Evolutionary conservation across 2,888 invertebrate genomes (phyloP), one percentile per base, ranked within the genome.

Genomic region (Prosapia bicincta): DNA sequence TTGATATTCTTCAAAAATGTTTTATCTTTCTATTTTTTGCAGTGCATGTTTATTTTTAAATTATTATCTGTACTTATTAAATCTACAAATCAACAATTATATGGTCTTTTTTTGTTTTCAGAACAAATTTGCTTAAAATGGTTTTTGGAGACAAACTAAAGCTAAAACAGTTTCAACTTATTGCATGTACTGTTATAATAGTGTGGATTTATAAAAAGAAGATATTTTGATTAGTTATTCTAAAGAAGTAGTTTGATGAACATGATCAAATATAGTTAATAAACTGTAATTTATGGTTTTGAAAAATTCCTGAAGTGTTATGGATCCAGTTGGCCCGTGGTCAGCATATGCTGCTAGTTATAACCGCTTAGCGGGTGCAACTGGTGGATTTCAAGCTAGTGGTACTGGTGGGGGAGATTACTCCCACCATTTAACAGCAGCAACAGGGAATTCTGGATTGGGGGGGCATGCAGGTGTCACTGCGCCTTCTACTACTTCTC

Each of bases 301-400:
- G 20, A 54, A 54, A 20, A 54, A 54, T 20, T 54, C 54, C 9
- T 54, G 20, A 54, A 54, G 54, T 54, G 73, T 70, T 26, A 95
- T 95, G 94, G 95, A 95, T 91, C 94, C 94, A 85, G 93, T 93
- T 86, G 93, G 93, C 88, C 93, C 94, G 88, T 95, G 95, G 95
- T 90, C 91, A 85, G 91, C 91, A 85, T 92, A 92, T 86, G 81
- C 82, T 69, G 89, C 91, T 84, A 91, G 93, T 82, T 94, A 94
- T 89, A 94, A 94, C 87, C 92, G 94, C 83, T 87, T 94, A 85
- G 89, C 92, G 81, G 89, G 90, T 82, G 90, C 91, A 81, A 90
- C 91, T 84, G 88, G 91, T 82, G 88, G 54, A 1, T 54, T 54
- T 54, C 54, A 54, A 54, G 54, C 54, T 20, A 54, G 54, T 20